phyloP scores from a whole-genome alignment of 2,113 vertebrate genomes.

The Potamarius usumacintae region DNA sequence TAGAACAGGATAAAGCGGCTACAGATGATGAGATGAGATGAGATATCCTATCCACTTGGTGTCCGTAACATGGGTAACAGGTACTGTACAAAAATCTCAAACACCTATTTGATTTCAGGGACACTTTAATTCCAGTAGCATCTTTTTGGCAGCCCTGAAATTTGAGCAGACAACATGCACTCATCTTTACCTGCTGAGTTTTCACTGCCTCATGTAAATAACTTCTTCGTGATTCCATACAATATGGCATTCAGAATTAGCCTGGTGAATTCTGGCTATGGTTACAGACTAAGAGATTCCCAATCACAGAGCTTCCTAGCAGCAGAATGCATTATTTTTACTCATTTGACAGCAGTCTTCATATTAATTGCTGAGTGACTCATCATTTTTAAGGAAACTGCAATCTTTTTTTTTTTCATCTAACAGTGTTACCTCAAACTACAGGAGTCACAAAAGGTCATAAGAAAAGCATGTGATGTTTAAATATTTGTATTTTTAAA shows the following conservation, averaged over 20 bases:
- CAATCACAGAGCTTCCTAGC: constrained; percentile 47
- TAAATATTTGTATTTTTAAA: constrained; percentile 3
- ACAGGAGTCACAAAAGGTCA: constrained; percentile 26
- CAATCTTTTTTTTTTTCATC: constrained; percentile 36
- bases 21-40: no score
- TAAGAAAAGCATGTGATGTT: not conserved
- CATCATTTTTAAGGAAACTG: constrained; percentile 53
- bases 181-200: not conserved
- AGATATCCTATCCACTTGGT: not conserved
- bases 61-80: not conserved
- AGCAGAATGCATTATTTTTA: constrained; percentile 55
- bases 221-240: not conserved
- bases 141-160: not conserved
- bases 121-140: not conserved
- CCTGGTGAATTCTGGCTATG: constrained; percentile 33
- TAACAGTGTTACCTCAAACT: constrained; percentile 36
- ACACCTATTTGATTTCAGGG: not conserved
- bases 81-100: not conserved
- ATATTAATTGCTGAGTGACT: constrained; percentile 57
- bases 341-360: constrained; percentile 48
- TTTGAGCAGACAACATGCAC: constrained; percentile 2
- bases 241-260: constrained; percentile 18
- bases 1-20: no score
- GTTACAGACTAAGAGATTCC: constrained; percentile 37
- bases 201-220: not conserved